Evolutionary conservation across 2,888 invertebrate species (phyloP).

Genomic region (Dicycla oo): DNA sequence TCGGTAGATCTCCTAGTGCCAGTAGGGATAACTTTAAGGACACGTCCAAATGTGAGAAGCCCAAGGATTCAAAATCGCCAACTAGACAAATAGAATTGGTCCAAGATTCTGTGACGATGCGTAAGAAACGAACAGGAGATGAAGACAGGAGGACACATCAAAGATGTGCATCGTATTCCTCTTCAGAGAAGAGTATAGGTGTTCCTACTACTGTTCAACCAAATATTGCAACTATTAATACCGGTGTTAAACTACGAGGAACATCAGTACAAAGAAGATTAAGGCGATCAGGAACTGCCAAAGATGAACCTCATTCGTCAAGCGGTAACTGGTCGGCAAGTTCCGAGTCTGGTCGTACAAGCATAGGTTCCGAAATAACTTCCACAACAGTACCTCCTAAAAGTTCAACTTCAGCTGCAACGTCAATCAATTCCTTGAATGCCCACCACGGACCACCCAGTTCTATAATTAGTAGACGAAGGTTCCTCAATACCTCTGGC

Average conservation of each 20-base stretch:
- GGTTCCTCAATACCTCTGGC: conserved; percentile 93
- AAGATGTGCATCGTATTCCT: conserved; percentile 94
- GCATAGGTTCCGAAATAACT: conserved; percentile 96
- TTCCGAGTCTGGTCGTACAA: conserved; percentile 96
- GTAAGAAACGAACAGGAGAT: conserved; percentile 90
- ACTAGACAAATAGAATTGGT: conserved; percentile 90
- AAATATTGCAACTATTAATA: conserved; percentile 89
- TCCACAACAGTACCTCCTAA: conserved; percentile 92
- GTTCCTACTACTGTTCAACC: conserved; percentile 88
- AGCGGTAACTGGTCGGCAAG: conserved; percentile 99
- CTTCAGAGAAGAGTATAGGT: conserved; percentile 93
- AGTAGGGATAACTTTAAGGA: conserved; percentile 89
- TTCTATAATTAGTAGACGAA: conserved; percentile 92
- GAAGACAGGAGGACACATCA: conserved; percentile 93
- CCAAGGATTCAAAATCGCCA: conserved; percentile 83
- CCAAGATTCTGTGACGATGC: conserved; percentile 92
- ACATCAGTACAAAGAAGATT: conserved; percentile 93
- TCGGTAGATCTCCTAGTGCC: conserved; percentile 91
- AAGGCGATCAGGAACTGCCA: conserved; percentile 92
- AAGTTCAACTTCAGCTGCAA: conserved; percentile 92
- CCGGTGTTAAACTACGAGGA: conserved; percentile 94
- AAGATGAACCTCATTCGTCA: conserved; percentile 96
- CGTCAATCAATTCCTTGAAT: conserved; percentile 93
- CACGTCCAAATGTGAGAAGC: conserved; percentile 81
- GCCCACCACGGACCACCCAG: conserved; percentile 92